Evolutionary conservation across 1,140 invertebrate genomes (phyloP).

Genomic region (Nomia melanderi): DNA sequence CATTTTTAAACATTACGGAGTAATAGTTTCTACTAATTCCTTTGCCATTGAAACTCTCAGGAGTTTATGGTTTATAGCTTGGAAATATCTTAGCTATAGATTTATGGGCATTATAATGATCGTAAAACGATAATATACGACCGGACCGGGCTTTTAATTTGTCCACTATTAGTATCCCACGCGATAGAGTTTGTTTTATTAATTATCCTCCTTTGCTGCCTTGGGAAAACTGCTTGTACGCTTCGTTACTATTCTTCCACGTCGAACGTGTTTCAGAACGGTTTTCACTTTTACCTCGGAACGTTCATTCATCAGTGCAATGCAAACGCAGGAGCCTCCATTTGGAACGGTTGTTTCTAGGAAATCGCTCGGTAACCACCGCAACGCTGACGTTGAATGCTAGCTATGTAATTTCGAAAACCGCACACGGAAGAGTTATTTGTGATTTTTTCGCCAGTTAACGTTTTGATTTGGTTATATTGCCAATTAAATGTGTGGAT

Average conservation of each 20-base stretch:
- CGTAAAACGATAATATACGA: too few species aligned
- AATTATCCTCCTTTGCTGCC: neutral
- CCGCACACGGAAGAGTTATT: slow-evolving; percentile 12
- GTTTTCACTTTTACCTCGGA: slow-evolving; percentile 20
- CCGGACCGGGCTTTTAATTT: neutral
- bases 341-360: slow-evolving; percentile 7
- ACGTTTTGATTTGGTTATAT: slow-evolving; percentile 4
- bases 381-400: slow-evolving; percentile 27
- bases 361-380: slow-evolving; percentile 22
- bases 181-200: neutral
- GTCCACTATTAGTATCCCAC: neutral
- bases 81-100: neutral
- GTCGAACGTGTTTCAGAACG: slow-evolving; percentile 16
- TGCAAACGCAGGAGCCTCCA: slow-evolving; percentile 7
- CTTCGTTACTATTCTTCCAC: neutral
- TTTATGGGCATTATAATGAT: neutral
- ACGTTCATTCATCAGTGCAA: slow-evolving; percentile 13
- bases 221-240: neutral
- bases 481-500: too few species aligned
- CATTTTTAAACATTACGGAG: neutral
- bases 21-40: neutral
- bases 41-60: neutral
- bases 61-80: neutral
- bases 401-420: slow-evolving; percentile 31
- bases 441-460: slow-evolving; percentile 25